Conservation (phyloP, 2,888 invertebrate genomes). For the Chrysodeixis includens region DNA sequence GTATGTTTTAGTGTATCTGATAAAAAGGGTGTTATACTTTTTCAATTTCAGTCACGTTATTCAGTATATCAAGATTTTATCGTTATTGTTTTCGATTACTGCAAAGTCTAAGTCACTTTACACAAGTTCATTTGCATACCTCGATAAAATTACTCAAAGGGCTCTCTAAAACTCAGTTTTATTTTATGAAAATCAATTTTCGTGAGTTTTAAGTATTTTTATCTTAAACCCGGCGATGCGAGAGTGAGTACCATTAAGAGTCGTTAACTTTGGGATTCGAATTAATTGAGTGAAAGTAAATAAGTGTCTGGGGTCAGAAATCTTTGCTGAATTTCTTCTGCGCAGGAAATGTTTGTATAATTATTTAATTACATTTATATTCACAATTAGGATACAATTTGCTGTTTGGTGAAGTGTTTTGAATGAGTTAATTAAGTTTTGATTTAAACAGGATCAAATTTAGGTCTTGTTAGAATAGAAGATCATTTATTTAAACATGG, state of each 20-base stretch:
- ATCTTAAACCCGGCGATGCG: slow-evolving; percentile 4
- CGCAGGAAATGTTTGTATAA: slow-evolving; percentile 1
- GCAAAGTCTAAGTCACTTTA: no score
- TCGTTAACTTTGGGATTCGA: background rate
- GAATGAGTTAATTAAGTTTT: background rate
- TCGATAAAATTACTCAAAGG: background rate
- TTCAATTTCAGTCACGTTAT: no score
- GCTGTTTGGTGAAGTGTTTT: no score
- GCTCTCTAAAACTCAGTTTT: background rate
- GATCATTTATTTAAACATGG: no score
- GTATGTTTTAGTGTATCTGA: no score
- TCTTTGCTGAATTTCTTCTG: background rate
- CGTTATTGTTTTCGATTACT: no score
- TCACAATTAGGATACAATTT: background rate
- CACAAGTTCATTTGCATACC: no score
- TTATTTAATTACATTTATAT: background rate
- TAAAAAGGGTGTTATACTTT: no score
- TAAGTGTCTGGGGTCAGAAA: slow-evolving; percentile 4
- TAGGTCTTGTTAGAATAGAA: no score
- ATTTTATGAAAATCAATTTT: slow-evolving; percentile 4
- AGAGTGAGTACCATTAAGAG: slow-evolving; percentile 4
- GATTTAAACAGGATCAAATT: no score
- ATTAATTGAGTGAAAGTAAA: slow-evolving; percentile 1
- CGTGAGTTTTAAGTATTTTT: background rate
- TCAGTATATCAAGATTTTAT: no score